These are phyloP conservation scores for Trinorchestia longiramus DNA, from an alignment of 1,140 invertebrate genomes.

Conservation along the genomic window DNA sequence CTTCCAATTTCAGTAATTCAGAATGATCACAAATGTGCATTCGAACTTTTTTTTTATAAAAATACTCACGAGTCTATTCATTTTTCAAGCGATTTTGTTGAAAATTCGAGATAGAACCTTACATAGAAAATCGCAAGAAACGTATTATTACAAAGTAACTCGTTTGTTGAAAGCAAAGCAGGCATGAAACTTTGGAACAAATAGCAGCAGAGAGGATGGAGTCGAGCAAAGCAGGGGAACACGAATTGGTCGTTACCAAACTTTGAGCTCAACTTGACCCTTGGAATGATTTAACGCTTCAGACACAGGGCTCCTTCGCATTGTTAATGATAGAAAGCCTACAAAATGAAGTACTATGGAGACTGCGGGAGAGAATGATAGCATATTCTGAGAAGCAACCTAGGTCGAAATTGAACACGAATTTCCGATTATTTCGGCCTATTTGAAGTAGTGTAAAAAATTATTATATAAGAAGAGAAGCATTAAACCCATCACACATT, in stretches of 20 bases:
- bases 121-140: background rate
- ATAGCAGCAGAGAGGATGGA: background rate
- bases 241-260: background rate
- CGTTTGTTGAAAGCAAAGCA: background rate
- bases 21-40: background rate
- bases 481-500: background rate
- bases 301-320: background rate
- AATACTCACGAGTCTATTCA: background rate
- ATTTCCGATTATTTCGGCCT: background rate
- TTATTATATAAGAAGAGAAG: background rate
- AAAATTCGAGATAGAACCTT: background rate
- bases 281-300: constrained; percentile 25
- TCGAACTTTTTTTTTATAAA: background rate
- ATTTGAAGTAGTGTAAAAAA: background rate
- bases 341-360: background rate
- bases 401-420: background rate
- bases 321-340: background rate
- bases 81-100: background rate
- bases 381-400: background rate
- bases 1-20: background rate
- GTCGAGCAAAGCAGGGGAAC: background rate
- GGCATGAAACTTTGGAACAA: background rate
- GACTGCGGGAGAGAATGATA: background rate
- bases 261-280: background rate
- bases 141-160: background rate